Evolutionary conservation across 2,113 vertebrate genomes (phyloP).

Genomic region (Smithornis capensis): DNA sequence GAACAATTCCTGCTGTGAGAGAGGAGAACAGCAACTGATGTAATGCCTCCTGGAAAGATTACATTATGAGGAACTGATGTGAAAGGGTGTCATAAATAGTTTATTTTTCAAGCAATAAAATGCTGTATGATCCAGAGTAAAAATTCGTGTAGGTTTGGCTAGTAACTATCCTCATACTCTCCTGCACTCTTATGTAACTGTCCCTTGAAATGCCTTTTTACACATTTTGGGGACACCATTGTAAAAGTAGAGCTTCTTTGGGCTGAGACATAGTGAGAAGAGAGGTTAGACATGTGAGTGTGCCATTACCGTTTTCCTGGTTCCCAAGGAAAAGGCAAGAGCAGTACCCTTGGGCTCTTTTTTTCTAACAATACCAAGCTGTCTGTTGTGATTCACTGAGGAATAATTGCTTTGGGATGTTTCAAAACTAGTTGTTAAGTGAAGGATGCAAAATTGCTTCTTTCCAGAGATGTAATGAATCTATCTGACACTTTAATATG

Average conservation of each 20-base stretch:
- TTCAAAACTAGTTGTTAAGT: slow-evolving; percentile 38
- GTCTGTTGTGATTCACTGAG: not conserved
- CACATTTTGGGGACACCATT: not conserved
- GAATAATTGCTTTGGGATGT: slow-evolving; percentile 24
- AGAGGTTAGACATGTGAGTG: not conserved
- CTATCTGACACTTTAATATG: slow-evolving; percentile 27
- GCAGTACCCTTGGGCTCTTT: not conserved
- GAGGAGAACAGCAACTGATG: not conserved
- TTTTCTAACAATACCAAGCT: not conserved
- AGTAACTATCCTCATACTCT: not conserved
- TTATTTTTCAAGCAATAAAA: slow-evolving; percentile 6
- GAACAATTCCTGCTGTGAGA: not conserved
- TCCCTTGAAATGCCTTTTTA: not conserved
- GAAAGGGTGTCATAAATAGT: not conserved
- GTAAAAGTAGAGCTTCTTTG: not conserved
- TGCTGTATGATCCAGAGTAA: not conserved
- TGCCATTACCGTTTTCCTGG: not conserved
- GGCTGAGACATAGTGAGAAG: not conserved
- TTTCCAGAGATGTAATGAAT: slow-evolving; percentile 24
- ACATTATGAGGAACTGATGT: not conserved
- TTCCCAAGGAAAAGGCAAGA: not conserved
- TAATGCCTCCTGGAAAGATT: not conserved
- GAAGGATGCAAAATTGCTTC: slow-evolving; percentile 28
- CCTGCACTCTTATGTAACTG: not conserved
- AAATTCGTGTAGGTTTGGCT: not conserved